phyloP scores from a whole-genome alignment of 2,113 vertebrate genomes.

The Calidris pygmaea region DNA sequence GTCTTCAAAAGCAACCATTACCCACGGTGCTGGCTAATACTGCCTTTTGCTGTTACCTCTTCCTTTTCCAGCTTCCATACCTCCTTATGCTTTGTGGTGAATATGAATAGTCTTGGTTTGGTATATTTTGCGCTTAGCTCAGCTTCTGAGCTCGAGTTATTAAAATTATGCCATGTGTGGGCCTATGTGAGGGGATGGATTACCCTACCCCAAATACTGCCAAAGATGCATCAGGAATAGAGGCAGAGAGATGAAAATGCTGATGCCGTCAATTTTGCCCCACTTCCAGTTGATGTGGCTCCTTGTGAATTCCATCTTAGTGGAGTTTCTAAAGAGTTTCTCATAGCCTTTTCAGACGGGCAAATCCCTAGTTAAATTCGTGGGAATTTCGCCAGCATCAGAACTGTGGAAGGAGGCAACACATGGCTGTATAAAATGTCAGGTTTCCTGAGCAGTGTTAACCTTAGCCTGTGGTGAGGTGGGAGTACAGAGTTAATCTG shows the following conservation, averaged over 20 bases:
- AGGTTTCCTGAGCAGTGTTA: neutral
- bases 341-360: neutral
- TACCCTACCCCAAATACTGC: neutral
- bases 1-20: neutral
- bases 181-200: neutral
- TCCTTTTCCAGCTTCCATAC: neutral
- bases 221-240: neutral
- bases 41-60: neutral
- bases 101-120: neutral
- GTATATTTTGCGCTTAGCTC: neutral
- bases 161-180: neutral
- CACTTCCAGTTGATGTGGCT: neutral
- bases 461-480: neutral
- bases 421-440: neutral
- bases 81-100: fast-evolving
- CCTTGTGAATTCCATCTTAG: neutral
- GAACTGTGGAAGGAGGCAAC: neutral
- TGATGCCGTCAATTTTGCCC: neutral
- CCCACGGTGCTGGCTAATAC: neutral
- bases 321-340: neutral
- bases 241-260: neutral
- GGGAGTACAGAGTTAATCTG: neutral
- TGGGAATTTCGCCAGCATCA: neutral
- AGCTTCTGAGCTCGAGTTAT: neutral
- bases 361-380: neutral